Base-by-base conservation (phyloP, 2,797 vertebrate genomes). In the Phaenicophaeus curvirostris region DNA sequence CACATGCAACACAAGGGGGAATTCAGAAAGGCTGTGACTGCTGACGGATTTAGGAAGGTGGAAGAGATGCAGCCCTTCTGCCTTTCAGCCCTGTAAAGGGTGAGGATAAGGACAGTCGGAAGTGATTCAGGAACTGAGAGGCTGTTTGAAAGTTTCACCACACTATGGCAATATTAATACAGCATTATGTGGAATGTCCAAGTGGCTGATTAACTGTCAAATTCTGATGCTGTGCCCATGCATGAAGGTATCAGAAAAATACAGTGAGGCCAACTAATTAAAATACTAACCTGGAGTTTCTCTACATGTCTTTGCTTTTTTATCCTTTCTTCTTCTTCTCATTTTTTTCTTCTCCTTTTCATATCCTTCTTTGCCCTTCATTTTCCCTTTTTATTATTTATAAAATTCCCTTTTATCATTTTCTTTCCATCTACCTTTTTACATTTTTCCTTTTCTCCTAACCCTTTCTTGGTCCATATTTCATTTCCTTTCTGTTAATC, bases 1-100 rank as follows among this genome's bases (percentile, higher is more conserved):
- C 24, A 1, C 17, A 24, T 37, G 25, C 11, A 16, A 13, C 0
- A 0, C 0, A 1, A 19, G 6, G 13, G 8, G 33, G 6, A 41
- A 13, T 42, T 73, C 59, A 24, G 59, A 54, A 74, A 37, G 25
- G 31, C 28, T 54, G 55, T 1, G 0, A 15, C 35, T 42, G 24
- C 33, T 2, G 0, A 9, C 48, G 23, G 42, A 15, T 74, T 71
- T 27, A 53, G 50, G 41, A 57, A 35, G 44, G 53, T 31, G 27
- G 48, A 76, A 48, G 55, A 79, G 37, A 27, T 31, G 68, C 39
- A 81, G 13, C 9, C 72, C 69, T 82, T 33, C 37, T 85, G n/a
- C 18, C 39, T 33, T 15, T 54, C 30, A 35, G 24, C 6, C 11
- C 20, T 19, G 21, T 41, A 8, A 71, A 71, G 15, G 7, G 3